phyloP scores from a whole-genome alignment of 2,888 invertebrate species.

The Polydrusus cervinus region DNA sequence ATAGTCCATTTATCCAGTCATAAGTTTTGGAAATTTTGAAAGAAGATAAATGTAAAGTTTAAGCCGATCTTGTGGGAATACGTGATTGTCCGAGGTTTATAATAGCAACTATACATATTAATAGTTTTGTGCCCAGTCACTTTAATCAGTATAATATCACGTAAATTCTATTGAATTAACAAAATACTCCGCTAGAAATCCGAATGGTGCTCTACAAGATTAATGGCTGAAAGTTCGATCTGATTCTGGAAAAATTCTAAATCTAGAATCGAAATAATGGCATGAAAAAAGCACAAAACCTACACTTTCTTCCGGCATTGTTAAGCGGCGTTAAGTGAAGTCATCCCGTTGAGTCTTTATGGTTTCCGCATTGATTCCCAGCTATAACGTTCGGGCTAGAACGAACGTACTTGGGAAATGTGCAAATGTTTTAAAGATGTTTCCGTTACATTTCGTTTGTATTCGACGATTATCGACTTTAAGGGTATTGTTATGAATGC shows the following conservation, averaged over 20 bases:
- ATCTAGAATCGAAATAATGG: slow-evolving; percentile 49
- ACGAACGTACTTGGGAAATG: slow-evolving; percentile 49
- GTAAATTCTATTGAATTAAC: too few species aligned
- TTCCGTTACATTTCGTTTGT: slow-evolving; percentile 43
- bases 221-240: slow-evolving; percentile 38
- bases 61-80: too few species aligned
- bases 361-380: slow-evolving; percentile 52
- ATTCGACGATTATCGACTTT: slow-evolving; percentile 32
- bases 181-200: too few species aligned
- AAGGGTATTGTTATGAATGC: slow-evolving; percentile 29
- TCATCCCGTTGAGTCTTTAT: slow-evolving; percentile 49
- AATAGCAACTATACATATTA: too few species aligned
- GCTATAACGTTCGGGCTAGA: slow-evolving; percentile 40
- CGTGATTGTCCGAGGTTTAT: too few species aligned
- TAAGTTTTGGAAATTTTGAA: too few species aligned
- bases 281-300: slow-evolving; percentile 47
- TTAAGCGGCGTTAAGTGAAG: slow-evolving; percentile 52
- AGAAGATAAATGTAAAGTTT: too few species aligned
- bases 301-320: slow-evolving; percentile 45
- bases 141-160: too few species aligned
- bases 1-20: too few species aligned
- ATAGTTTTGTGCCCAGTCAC: too few species aligned
- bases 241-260: slow-evolving; percentile 47
- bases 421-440: slow-evolving; percentile 49
- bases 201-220: slow-evolving; percentile 15